These are phyloP conservation scores for Augochlora pura DNA, from an alignment of 1,140 invertebrate species.

Conservation along the genomic window DNA sequence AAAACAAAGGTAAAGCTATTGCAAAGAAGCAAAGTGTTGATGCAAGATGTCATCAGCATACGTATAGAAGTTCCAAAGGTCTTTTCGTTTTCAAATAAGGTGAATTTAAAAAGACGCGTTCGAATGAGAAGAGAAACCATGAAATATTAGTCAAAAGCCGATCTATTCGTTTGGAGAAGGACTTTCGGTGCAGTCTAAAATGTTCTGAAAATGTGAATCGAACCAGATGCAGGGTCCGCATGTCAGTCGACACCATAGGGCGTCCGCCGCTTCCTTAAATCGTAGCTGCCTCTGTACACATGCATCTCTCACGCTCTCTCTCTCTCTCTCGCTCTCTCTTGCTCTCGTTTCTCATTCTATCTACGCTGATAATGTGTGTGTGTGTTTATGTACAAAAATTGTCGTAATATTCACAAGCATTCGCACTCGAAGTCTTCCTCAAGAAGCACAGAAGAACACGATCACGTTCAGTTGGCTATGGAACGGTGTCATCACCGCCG, in stretches of 20 bases:
- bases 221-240: not conserved
- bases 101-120: too few relatives aligned
- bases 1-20: too few relatives aligned
- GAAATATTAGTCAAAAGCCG: too few relatives aligned
- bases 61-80: too few relatives aligned
- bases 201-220: not conserved
- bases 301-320: slow-evolving; percentile 43
- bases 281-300: slow-evolving; percentile 72
- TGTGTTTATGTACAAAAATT: slow-evolving; percentile 70
- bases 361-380: slow-evolving; percentile 52
- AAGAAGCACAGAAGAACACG: slow-evolving; percentile 60
- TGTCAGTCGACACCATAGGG: too few relatives aligned
- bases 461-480: slow-evolving; percentile 44
- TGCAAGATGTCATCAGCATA: too few relatives aligned
- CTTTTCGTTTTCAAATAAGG: too few relatives aligned
- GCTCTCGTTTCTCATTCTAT: slow-evolving; percentile 36
- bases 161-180: too few relatives aligned
- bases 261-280: not conserved
- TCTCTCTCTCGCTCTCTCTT: slow-evolving; percentile 50
- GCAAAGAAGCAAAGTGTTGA: too few relatives aligned
- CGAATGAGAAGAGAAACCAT: too few relatives aligned
- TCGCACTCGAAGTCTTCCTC: slow-evolving; percentile 42
- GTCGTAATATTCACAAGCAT: slow-evolving; percentile 67
- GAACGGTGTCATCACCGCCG: slow-evolving; percentile 48
- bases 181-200: too few relatives aligned